Conservation (phyloP, 2,888 invertebrate species). For the Drosophila meridiana region DNA sequence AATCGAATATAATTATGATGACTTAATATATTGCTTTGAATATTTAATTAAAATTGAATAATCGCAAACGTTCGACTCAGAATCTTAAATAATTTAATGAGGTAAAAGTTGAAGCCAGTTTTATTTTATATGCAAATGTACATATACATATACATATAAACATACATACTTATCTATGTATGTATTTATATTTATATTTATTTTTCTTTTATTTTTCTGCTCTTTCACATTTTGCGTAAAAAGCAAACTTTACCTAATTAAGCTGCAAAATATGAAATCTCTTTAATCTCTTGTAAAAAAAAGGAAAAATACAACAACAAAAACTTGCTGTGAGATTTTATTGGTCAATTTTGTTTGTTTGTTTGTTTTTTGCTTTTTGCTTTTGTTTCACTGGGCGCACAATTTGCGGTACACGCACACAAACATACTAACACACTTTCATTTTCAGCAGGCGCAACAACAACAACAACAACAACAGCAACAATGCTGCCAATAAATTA, state of each 20-base stretch:
- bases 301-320: constrained; percentile 17
- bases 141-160: neutral
- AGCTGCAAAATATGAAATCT: constrained; percentile 38
- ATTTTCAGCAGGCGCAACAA: constrained; percentile 70
- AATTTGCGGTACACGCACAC: constrained; percentile 40
- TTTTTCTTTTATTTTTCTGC: neutral
- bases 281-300: constrained; percentile 35
- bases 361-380: constrained; percentile 20
- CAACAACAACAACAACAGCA: constrained; percentile 62
- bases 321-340: constrained; percentile 62
- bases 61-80: neutral
- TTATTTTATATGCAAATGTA: neutral
- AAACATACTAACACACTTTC: constrained; percentile 64
- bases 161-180: neutral
- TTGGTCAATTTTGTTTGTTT: constrained; percentile 61
- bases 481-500: constrained; percentile 74
- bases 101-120: neutral
- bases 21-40: neutral
- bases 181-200: neutral
- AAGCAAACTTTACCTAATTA: constrained; percentile 44
- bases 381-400: constrained; percentile 49
- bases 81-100: neutral
- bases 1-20: neutral
- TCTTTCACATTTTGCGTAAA: constrained; percentile 12
- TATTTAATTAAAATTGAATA: neutral